phyloP scores from a whole-genome alignment of 2,797 vertebrate species.

The Takifugu ocellatus region DNA sequence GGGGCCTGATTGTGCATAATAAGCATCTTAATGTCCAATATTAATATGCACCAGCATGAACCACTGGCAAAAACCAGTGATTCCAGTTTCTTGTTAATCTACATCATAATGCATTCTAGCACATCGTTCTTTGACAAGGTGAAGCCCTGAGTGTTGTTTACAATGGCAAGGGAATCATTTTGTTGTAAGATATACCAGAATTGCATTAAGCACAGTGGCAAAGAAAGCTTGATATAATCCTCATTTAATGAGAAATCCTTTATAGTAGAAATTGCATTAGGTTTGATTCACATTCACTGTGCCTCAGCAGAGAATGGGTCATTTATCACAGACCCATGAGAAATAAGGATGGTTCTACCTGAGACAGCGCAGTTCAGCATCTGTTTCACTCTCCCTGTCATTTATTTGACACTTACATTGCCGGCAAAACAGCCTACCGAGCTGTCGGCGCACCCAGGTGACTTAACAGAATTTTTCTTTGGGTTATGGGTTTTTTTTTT shows the following conservation, averaged over 20 bases:
- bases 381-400: conserved; percentile 28
- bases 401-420: conserved; percentile 43
- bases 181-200: conserved; percentile 29
- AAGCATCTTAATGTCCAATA: conserved; percentile 48
- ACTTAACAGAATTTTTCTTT: conserved; percentile 28
- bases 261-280: conserved; percentile 36
- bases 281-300: conserved; percentile 31
- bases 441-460: conserved; percentile 19
- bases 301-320: conserved; percentile 24
- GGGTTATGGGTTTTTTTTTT: conserved; percentile 11
- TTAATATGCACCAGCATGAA: conserved; percentile 58
- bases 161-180: conserved; percentile 3
- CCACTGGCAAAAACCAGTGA: conserved; percentile 40
- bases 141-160: no score
- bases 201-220: conserved; percentile 24
- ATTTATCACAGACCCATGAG: conserved; percentile 40
- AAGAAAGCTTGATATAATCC: conserved; percentile 43
- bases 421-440: conserved; percentile 22
- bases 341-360: conserved; percentile 40
- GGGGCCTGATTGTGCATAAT: conserved; percentile 57
- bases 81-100: conserved; percentile 31
- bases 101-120: conserved; percentile 33
- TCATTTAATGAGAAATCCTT: conserved; percentile 47
- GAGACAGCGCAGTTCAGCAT: conserved; percentile 38
- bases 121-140: conserved; percentile 37